Conservation (phyloP, 1,140 invertebrate genomes). For the Pararge aegeria region DNA sequence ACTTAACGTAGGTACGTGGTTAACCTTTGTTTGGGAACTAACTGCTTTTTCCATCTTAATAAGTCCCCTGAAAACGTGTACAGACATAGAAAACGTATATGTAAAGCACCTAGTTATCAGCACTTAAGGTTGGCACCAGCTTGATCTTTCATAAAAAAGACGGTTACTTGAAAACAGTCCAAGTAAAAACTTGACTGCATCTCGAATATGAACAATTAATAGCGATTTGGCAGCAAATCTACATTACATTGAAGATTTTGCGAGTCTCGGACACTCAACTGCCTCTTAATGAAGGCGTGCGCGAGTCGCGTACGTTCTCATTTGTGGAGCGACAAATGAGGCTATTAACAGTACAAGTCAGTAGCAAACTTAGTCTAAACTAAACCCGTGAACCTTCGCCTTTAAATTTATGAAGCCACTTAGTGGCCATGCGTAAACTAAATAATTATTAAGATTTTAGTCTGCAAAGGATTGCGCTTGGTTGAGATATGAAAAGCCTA, state of each 20-base stretch:
- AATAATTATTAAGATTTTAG: not conserved
- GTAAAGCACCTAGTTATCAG: no score
- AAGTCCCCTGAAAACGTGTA: no score
- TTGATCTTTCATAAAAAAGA: not conserved
- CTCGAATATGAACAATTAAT: conserved; percentile 37
- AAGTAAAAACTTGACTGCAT: not conserved
- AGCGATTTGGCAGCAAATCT: conserved; percentile 40
- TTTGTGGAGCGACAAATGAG: conserved; percentile 44
- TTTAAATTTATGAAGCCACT: not conserved
- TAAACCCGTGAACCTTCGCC: not conserved
- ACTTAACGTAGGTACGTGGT: no score
- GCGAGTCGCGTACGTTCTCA: conserved; percentile 32
- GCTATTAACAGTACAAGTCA: conserved; percentile 35
- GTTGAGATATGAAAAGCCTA: no score
- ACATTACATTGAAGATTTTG: conserved; percentile 36
- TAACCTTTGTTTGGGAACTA: no score
- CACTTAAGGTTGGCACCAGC: no score
- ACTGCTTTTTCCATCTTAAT: no score
- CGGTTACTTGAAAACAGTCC: not conserved
- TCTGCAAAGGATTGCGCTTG: not conserved
- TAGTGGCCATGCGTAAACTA: not conserved
- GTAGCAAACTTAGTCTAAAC: conserved; percentile 30
- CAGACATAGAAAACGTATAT: no score
- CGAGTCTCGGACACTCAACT: conserved; percentile 40
- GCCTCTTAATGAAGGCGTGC: conserved; percentile 46